Base-by-base conservation (phyloP, 2,113 vertebrate species). In the Etia nguti region DNA sequence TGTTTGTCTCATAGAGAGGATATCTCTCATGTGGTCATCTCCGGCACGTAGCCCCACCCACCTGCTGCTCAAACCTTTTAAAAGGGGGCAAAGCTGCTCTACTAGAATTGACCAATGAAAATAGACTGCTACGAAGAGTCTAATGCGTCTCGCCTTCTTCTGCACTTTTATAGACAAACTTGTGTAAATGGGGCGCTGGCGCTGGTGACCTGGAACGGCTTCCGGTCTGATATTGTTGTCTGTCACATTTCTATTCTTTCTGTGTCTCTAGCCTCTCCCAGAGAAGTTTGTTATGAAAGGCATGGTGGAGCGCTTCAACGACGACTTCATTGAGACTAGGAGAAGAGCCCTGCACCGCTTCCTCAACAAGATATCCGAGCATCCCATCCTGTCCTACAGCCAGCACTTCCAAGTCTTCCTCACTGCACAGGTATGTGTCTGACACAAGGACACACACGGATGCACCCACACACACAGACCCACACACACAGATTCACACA, bases 231-330 rank as follows among this genome's bases (percentile, higher is more conserved):
- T 24, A 10, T 2, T 5, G 12, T 8, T 2, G 5, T 0, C 36
- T 8, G 13, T 41, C 29, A 8, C 7, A 0, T 54, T 18, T n/a
- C 9, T 22, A 0, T 3, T 26, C 15, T 26, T 36, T 56, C 9
- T 90, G 87, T 88, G 91, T 83, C 55, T 85, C 59, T 83, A 99
- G 98, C 98, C 99, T 0, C 95, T 99, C 84, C 99, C 98, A 4
- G 98, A 99, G 93, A 99, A 99, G 95, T 99, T 99, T 93, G 97
- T 99, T 90, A 97, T 99, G 95, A 99, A 97, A 89, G 97, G 98
- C 85, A 98, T 99, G 97, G 97, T 99, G 93, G 99, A 99, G 50
- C 96, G 98, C 88, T 99, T 99, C 92, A 99, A 95, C 13, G 96
- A 98, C 2, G 97, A 98, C 94, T 99, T 99, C 95, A 98, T 99